Percentiles rank a stretch among this genome's conserved stretches.
These are phyloP conservation scores for Cephus sareptanus DNA, from an alignment of 2,888 invertebrate species.

Conservation along the genomic window DNA sequence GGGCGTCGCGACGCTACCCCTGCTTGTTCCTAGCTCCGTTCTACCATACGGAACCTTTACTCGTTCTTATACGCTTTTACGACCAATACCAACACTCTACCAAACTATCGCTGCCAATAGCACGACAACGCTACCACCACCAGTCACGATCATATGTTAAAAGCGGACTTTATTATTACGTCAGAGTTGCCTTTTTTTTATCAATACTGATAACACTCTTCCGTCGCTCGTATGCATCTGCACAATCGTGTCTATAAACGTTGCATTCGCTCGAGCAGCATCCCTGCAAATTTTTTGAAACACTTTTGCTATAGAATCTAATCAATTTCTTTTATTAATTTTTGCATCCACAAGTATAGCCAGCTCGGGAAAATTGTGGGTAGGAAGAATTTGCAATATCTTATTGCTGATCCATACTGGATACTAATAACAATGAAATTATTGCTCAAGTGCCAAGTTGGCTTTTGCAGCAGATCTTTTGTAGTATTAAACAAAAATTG, in stretches of 20 bases:
- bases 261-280: background rate
- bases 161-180: background rate
- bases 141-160: background rate
- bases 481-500: background rate
- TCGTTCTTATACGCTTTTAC: background rate
- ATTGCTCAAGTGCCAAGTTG: too few species aligned
- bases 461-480: background rate
- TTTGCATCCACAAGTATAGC: background rate
- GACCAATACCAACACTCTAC: background rate
- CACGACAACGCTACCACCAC: background rate
- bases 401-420: background rate
- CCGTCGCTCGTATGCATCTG: background rate
- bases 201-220: background rate
- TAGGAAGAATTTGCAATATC: background rate
- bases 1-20: slow-evolving; percentile 56
- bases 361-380: background rate
- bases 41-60: background rate
- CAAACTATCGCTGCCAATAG: background rate
- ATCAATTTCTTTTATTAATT: background rate
- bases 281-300: background rate
- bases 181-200: background rate
- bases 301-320: background rate
- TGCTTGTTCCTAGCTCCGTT: slow-evolving; percentile 1
- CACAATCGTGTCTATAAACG: background rate
- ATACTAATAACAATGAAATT: background rate